A percentile compares a stretch with the other conserved stretches of the same genome.
phyloP scores from a whole-genome alignment of 2,113 vertebrate genomes.

The Psammodynastes pulverulentus region DNA sequence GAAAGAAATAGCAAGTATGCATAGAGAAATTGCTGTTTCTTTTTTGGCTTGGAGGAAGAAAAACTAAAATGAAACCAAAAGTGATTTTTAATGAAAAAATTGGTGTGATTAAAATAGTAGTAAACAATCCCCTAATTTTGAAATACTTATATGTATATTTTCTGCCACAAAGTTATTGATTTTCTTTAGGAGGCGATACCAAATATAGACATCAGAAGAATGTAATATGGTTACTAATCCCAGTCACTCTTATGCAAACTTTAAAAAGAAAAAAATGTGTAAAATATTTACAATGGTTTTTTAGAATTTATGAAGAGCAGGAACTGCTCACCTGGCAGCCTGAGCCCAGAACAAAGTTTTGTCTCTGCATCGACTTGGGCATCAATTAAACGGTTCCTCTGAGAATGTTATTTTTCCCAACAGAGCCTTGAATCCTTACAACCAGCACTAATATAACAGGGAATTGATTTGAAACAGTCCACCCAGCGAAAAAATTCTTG shows the following conservation, averaged over 20 bases:
- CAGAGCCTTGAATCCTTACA: neutral
- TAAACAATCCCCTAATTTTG: neutral
- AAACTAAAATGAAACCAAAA: neutral
- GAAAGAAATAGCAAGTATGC: neutral
- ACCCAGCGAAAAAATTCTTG: neutral
- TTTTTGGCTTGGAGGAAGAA: neutral
- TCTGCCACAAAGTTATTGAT: conserved; percentile 8
- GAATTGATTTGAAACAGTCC: neutral
- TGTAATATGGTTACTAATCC: conserved; percentile 61
- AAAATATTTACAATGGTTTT: conserved; percentile 61
- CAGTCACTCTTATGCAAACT: conserved; percentile 64
- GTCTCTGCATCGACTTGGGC: conserved; percentile 31
- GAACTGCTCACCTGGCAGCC: conserved; percentile 37
- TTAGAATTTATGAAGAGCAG: conserved; percentile 59
- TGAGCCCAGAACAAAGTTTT: conserved; percentile 43
- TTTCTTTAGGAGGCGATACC: conserved; percentile 9
- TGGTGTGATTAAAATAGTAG: neutral
- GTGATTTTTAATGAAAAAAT: neutral
- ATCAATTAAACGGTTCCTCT: neutral
- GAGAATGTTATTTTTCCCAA: neutral
- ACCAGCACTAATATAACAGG: neutral
- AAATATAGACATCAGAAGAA: conserved; percentile 30
- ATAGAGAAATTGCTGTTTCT: neutral
- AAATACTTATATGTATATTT: neutral
- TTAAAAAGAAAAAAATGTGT: conserved; percentile 53